These are phyloP conservation scores for Microchrysa polita DNA, from an alignment of 2,888 invertebrate genomes.

Conservation along the genomic window DNA sequence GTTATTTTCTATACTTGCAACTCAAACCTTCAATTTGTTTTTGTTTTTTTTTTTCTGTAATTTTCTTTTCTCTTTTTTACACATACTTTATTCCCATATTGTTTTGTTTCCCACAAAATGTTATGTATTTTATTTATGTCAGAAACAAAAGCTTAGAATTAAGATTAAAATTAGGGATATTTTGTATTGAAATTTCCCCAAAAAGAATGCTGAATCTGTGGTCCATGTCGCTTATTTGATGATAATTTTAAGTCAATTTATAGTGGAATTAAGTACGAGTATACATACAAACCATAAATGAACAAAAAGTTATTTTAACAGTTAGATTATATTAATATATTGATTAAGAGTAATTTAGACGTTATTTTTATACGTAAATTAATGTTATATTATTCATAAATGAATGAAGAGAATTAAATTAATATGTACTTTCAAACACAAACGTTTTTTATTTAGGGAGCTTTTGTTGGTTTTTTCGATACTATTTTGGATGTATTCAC, in stretches of 20 bases:
- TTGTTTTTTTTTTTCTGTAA: slow-evolving; percentile 1
- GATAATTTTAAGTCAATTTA: background rate
- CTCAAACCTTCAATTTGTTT: slow-evolving; percentile 14
- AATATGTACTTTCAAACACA: too few relatives aligned
- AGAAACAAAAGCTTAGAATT: background rate
- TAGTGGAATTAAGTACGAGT: background rate
- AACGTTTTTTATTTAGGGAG: too few relatives aligned
- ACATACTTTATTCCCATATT: background rate
- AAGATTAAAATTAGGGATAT: slow-evolving; percentile 20
- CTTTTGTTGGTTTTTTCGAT: too few relatives aligned
- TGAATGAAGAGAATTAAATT: too few relatives aligned
- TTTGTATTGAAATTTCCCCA: slow-evolving; percentile 4
- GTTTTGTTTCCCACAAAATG: background rate
- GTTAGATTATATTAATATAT: slow-evolving; percentile 1
- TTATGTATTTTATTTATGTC: slow-evolving; percentile 35
- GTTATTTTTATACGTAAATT: background rate
- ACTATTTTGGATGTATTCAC: too few relatives aligned
- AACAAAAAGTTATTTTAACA: slow-evolving; percentile 10
- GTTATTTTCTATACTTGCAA: background rate
- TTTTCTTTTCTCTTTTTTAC: slow-evolving; percentile 26
- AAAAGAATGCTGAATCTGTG: slow-evolving; percentile 18
- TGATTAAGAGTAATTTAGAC: background rate
- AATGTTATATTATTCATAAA: background rate
- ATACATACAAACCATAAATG: too few relatives aligned
- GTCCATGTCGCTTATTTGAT: slow-evolving; percentile 32